Evolutionary conservation across 1,140 invertebrate species (phyloP), one percentile per base, ranked within the genome.

Genomic region (Atta colombica): DNA sequence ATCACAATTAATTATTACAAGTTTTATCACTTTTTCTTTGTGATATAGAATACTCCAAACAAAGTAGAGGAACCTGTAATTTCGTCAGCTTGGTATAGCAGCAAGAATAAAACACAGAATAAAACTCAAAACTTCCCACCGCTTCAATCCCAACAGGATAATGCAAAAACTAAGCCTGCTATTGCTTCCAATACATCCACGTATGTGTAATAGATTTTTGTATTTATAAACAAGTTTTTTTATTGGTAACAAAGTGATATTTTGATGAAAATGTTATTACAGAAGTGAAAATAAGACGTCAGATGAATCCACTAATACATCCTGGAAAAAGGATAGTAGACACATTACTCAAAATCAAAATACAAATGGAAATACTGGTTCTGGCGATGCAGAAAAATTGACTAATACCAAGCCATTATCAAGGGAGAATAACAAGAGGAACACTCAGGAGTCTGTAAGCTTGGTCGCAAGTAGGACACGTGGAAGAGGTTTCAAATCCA

Each of bases 51-150:
- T 69, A 35, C 88, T 61, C 39, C 89, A 0, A 86, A 86, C 49
- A 84, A 87, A 10, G 88, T 88, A n/a, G 94, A 95, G 16, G 94
- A 95, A 78, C 95, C 95, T 85, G 95, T 95, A 35, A 95, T 95
- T 49, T 93, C 95, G 2, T 95, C 95, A 6, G 95, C 95, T 71
- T 95, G 95, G 95, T 95, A 95, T 58, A 95, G 93, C 77, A 95
- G 94, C 88, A 95, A 95, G 81, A 95, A 94, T 60, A 95, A 95
- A 88, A 69, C 85, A 25, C 91, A 88, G 18, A 92, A 75, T 21
- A 95, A 95, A 90, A 82, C 90, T 12, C 93, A 93, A 88, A 95
- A 95, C 53, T 95, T 95, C 77, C 94, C 95, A 51, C 93, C 94
- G 8, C 78, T 95, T 12, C 94, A 94, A 78, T 71, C 91, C 7